Conservation (phyloP, 2,797 vertebrate genomes). For the Crax fasciolata region DNA sequence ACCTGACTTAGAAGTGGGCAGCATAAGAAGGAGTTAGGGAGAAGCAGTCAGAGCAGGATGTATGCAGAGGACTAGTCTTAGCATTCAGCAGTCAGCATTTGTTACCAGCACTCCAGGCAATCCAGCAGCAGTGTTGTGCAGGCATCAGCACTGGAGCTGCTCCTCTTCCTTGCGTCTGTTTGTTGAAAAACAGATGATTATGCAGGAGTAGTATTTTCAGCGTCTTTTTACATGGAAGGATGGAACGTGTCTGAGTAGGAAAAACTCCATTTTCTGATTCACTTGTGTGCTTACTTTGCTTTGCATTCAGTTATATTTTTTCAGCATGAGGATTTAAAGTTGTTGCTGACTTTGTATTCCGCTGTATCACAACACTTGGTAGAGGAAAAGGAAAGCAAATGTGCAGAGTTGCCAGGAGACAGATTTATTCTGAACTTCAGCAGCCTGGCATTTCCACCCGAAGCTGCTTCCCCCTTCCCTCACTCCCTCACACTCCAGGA, state of each 20-base stretch:
- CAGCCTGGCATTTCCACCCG: slow-evolving; percentile 24
- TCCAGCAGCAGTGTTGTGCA: neutral
- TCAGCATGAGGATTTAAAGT: slow-evolving; percentile 16
- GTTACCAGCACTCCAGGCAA: neutral
- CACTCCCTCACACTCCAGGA: neutral
- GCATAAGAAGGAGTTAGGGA: neutral
- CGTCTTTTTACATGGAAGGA: neutral
- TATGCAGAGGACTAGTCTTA: neutral
- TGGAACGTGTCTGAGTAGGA: neutral
- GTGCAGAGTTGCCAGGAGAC: slow-evolving; percentile 53
- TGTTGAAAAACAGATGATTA: neutral
- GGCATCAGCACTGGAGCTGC: neutral
- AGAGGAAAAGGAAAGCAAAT: slow-evolving; percentile 58
- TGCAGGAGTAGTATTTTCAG: slow-evolving; percentile 10
- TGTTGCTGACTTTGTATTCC: slow-evolving; percentile 61
- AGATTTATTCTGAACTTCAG: slow-evolving; percentile 54
- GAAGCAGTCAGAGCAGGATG: neutral
- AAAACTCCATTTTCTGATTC: slow-evolving; percentile 45
- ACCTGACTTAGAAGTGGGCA: neutral
- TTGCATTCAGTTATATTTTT: slow-evolving; percentile 4
- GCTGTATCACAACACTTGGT: slow-evolving; percentile 58
- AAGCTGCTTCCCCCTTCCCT: slow-evolving; percentile 1
- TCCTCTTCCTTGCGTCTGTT: neutral
- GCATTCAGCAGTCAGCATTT: neutral
- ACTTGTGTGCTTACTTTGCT: slow-evolving; percentile 35